Conservation (phyloP, 2,888 invertebrate species). For the Acronicta leporina region DNA sequence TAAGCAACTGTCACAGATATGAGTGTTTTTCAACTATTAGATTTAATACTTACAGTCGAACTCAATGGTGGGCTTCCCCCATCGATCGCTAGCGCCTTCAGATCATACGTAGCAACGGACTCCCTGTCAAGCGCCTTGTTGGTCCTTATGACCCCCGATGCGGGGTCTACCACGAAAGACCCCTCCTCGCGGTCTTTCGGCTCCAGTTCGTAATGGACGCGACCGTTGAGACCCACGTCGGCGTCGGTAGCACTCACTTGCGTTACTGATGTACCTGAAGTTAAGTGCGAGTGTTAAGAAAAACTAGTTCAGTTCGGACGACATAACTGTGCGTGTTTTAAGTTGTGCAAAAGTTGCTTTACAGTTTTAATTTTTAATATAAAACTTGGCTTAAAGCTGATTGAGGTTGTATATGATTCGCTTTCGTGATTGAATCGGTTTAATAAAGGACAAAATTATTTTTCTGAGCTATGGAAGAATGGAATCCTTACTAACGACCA, state of each 20-base stretch:
- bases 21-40: too few species aligned
- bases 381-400: too few species aligned
- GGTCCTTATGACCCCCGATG: slow-evolving; percentile 97
- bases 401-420: too few species aligned
- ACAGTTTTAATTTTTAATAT: too few species aligned
- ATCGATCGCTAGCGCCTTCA: slow-evolving; percentile 97
- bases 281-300: background rate
- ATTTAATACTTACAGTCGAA: slow-evolving; percentile 80
- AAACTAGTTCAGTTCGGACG: too few species aligned
- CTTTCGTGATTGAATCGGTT: too few species aligned
- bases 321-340: too few species aligned
- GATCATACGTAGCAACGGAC: slow-evolving; percentile 94
- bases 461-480: too few species aligned
- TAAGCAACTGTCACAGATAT: too few species aligned
- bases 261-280: slow-evolving; percentile 91
- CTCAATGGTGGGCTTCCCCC: slow-evolving; percentile 94
- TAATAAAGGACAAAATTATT: too few species aligned
- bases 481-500: too few species aligned
- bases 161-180: slow-evolving; percentile 97
- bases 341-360: too few species aligned
- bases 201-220: slow-evolving; percentile 94
- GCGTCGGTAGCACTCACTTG: slow-evolving; percentile 95
- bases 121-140: slow-evolving; percentile 97
- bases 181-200: slow-evolving; percentile 94
- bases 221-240: slow-evolving; percentile 96